Percentiles rank a stretch among this genome's conserved stretches.
phyloP scores from a whole-genome alignment of 2,113 vertebrate genomes.

The Verasper variegatus region DNA sequence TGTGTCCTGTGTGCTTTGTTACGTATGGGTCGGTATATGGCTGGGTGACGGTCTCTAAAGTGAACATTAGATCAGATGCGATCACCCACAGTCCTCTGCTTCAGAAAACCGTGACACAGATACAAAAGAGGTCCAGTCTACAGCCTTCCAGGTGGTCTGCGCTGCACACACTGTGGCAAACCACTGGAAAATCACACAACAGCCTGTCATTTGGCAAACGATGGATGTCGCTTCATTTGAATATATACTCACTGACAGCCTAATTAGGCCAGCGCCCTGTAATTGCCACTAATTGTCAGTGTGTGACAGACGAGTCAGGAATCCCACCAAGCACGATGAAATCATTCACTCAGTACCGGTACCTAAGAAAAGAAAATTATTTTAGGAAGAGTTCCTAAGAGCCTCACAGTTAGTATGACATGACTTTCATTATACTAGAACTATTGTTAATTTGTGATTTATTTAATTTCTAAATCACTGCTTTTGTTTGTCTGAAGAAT shows the following conservation, averaged over 20 bases:
- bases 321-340: constrained; percentile 31
- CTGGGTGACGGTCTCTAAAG: neutral
- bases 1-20: neutral
- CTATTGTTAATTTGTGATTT: neutral
- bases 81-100: neutral
- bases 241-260: constrained; percentile 55
- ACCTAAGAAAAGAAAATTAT: neutral
- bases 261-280: constrained; percentile 46
- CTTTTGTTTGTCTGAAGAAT: neutral
- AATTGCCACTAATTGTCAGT: constrained; percentile 68
- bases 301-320: constrained; percentile 50
- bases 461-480: neutral
- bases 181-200: constrained; percentile 51
- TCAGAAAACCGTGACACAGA: constrained; percentile 25
- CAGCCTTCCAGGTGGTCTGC: constrained; percentile 40
- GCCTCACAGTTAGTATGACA: neutral
- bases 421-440: neutral
- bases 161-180: constrained; percentile 50
- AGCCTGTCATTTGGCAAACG: constrained; percentile 57
- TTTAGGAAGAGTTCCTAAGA: neutral
- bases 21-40: no score
- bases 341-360: constrained; percentile 15
- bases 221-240: constrained; percentile 42
- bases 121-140: constrained; percentile 18
- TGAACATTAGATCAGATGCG: neutral